These are phyloP conservation scores for Thereva nobilitata DNA, from an alignment of 2,888 invertebrate species.

Conservation along the genomic window DNA sequence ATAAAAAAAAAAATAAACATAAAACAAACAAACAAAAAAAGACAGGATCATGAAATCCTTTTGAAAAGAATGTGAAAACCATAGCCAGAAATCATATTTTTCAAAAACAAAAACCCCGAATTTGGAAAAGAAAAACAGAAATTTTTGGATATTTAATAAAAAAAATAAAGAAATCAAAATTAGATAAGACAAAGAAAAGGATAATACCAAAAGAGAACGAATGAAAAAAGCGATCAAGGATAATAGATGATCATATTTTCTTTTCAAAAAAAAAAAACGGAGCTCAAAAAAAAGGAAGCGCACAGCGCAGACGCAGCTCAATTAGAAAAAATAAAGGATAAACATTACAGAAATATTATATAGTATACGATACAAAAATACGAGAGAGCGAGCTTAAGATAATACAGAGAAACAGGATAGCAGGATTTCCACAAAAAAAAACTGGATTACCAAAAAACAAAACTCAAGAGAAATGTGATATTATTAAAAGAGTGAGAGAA, in stretches of 20 bases:
- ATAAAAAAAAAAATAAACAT: too few relatives aligned
- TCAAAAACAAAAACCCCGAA: slow-evolving; percentile 16
- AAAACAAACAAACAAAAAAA: too few relatives aligned
- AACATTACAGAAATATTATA: too few relatives aligned
- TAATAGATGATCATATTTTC: too few relatives aligned
- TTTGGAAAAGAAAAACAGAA: slow-evolving; percentile 12
- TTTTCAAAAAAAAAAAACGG: too few relatives aligned
- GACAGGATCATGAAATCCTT: too few relatives aligned
- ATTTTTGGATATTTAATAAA: slow-evolving; percentile 8
- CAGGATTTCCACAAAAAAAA: background rate
- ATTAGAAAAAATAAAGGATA: too few relatives aligned
- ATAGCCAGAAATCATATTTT: slow-evolving; percentile 14
- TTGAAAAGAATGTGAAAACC: background rate
- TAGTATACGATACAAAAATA: too few relatives aligned
- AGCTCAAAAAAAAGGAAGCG: too few relatives aligned
- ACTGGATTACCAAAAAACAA: background rate
- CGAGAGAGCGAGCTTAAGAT: too few relatives aligned
- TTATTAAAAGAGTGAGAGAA: slow-evolving; percentile 22
- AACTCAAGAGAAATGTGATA: background rate
- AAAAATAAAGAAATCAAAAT: slow-evolving; percentile 7
- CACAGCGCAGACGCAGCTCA: too few relatives aligned
- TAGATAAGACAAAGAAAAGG: slow-evolving; percentile 26
- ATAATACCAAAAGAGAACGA: slow-evolving; percentile 20
- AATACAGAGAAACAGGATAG: background rate
- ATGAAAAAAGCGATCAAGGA: background rate